Evolutionary conservation across 2,797 vertebrate genomes (phyloP), one percentile per base, ranked within the genome.

Genomic region (Phylloscopus collybita): DNA sequence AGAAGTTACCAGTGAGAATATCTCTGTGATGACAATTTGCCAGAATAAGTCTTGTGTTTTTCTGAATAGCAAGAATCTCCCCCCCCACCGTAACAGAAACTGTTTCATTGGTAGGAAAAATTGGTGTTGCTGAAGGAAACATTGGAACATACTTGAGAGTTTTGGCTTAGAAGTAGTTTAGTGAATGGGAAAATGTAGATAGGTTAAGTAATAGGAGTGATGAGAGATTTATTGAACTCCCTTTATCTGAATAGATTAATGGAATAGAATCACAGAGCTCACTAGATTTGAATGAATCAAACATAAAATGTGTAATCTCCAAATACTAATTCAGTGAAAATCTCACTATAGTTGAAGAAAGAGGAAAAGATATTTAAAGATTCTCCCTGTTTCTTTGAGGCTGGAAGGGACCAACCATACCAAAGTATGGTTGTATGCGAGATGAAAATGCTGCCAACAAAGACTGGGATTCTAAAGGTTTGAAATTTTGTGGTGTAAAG

Each of bases 91-190:
- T 38, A 82, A 79, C 6, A 82, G 66, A 91, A 95, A 88, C 44
- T 80, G 8, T 38, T 95, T 94, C 72, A 91, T 16, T 74, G n/a
- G 11, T 79, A 84, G 32, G 38, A 88, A 93, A 80, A 82, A 75
- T 4, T 70, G 29, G 30, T 85, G 42, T 74, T 73, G 34, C 53
- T 87, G 29, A 90, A 57, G 81, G 84, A 92, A 94, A 94, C 87
- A 45, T 70, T 50, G 21, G 6, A 88, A 23, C 6, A 3, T 17
- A 54, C 40, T 93, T 72, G 26, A 87, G 44, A 64, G 13, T 84
- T 79, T 60, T 86, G 70, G 36, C 61, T 73, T 85, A 56, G 8
- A 73, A 76, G 47, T 73, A n/a, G 27, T 83, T 71, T 80, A 90
- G 85, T 8, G 6, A 88, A 86, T 32, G n/a, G 26, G 45, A 88